Evolutionary conservation across 2,888 invertebrate genomes (phyloP).

Genomic region (Glyphotaelius pellucidus): DNA sequence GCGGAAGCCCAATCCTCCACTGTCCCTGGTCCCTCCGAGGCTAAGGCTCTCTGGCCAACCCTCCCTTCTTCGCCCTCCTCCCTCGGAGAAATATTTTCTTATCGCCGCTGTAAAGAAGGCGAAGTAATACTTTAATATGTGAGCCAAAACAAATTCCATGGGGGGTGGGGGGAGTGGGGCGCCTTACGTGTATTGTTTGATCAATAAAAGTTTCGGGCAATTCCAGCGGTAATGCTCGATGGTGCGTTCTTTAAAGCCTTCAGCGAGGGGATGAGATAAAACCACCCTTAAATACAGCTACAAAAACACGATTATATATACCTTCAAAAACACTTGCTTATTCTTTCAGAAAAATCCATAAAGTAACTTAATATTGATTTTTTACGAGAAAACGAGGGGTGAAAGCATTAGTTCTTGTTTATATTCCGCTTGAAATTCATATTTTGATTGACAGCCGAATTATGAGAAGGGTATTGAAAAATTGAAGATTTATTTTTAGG

Average conservation of each 20-base stretch:
- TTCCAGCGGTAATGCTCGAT: conserved; percentile 61
- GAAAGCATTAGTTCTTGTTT: conserved; percentile 5
- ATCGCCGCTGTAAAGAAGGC: conserved; percentile 61
- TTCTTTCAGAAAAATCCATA: conserved; percentile 39
- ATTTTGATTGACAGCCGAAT: conserved; percentile 32
- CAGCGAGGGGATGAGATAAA: conserved; percentile 43
- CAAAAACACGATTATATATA: conserved; percentile 43
- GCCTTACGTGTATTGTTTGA: conserved; percentile 60
- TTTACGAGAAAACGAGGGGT: background rate
- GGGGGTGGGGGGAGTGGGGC: conserved; percentile 21
- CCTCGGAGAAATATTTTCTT: conserved; percentile 61
- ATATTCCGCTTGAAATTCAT: background rate
- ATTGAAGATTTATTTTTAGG: background rate
- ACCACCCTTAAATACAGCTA: conserved; percentile 47
- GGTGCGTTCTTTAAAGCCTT: conserved; percentile 58
- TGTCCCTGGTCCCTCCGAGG: conserved; percentile 28
- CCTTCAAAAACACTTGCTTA: conserved; percentile 54
- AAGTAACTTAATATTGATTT: conserved; percentile 30
- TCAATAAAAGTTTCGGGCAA: conserved; percentile 63
- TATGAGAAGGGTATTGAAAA: background rate
- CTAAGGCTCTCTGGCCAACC: conserved; percentile 55
- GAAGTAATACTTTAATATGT: conserved; percentile 66
- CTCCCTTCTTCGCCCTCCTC: conserved; percentile 40
- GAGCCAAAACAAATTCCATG: conserved; percentile 66
- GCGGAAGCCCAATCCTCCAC: background rate